Percentiles rank a stretch among this genome's conserved stretches.
phyloP scores from a whole-genome alignment of 2,797 vertebrate genomes.

The Argya squamiceps region DNA sequence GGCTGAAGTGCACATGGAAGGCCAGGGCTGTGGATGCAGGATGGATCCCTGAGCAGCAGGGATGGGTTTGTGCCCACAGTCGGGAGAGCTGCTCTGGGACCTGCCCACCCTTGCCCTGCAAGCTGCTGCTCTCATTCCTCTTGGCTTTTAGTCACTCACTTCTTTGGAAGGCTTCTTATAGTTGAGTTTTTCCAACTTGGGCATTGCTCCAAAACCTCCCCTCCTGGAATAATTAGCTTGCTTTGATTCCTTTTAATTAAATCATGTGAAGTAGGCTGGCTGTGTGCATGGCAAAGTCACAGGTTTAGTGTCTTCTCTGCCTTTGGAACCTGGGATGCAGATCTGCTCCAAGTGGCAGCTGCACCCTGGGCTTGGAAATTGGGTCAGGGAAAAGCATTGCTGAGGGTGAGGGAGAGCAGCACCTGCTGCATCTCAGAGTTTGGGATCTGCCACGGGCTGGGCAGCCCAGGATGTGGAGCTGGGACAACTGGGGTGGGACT shows the following conservation, averaged over 20 bases:
- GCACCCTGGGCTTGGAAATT: neutral
- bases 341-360: neutral
- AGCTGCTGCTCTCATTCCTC: neutral
- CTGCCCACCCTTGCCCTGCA: neutral
- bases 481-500: neutral
- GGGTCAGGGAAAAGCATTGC: neutral
- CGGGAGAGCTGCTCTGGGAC: neutral
- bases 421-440: neutral
- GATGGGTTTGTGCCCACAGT: accelerated
- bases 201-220: neutral
- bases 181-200: neutral
- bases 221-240: constrained; percentile 36
- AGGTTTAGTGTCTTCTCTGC: neutral
- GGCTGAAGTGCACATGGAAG: accelerated
- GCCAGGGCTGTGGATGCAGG: neutral
- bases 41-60: neutral
- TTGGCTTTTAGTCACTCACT: neutral
- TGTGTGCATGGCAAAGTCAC: neutral
- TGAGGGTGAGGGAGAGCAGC: neutral
- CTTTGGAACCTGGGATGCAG: neutral
- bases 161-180: neutral
- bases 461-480: neutral
- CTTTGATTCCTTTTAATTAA: constrained; percentile 41
- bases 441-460: neutral
- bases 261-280: neutral